phyloP scores from a whole-genome alignment of 2,113 vertebrate species.

The Larimichthys polyactis region DNA sequence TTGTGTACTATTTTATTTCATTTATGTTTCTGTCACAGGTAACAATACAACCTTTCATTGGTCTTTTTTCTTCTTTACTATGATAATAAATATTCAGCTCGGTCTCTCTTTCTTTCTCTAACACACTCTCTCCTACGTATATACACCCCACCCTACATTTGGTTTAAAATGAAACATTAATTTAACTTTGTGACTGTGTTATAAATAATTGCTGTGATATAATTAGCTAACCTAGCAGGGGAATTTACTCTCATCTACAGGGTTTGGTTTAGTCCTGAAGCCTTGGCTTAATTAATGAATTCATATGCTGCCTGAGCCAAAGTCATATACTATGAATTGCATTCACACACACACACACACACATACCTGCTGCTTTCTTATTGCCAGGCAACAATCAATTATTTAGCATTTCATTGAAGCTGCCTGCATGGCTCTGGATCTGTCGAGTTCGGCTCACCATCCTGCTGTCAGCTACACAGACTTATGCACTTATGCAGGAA shows the following conservation, averaged over 20 bases:
- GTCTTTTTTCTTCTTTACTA: not conserved
- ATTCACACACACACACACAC: constrained; percentile 30
- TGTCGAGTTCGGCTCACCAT: constrained; percentile 27
- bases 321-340: constrained; percentile 41
- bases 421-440: constrained; percentile 45
- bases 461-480: constrained; percentile 33
- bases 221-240: constrained; percentile 58
- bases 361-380: constrained; percentile 43
- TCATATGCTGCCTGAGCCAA: constrained; percentile 27
- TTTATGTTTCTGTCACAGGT: constrained; percentile 38
- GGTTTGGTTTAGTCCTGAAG: constrained; percentile 46
- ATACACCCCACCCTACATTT: not conserved
- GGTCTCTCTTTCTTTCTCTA: not conserved
- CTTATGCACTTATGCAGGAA: not conserved
- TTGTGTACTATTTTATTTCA: constrained; percentile 51
- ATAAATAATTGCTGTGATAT: constrained; percentile 66
- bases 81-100: constrained; percentile 18
- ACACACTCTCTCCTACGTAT: not conserved
- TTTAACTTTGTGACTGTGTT: constrained; percentile 50
- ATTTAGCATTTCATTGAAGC: constrained; percentile 71
- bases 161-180: constrained; percentile 52
- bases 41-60: not conserved
- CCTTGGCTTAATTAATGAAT: constrained; percentile 59
- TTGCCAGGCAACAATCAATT: constrained; percentile 67
- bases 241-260: constrained; percentile 39